Base-by-base conservation (phyloP, 2,113 vertebrate species). In the Kobus ellipsiprymnus region DNA sequence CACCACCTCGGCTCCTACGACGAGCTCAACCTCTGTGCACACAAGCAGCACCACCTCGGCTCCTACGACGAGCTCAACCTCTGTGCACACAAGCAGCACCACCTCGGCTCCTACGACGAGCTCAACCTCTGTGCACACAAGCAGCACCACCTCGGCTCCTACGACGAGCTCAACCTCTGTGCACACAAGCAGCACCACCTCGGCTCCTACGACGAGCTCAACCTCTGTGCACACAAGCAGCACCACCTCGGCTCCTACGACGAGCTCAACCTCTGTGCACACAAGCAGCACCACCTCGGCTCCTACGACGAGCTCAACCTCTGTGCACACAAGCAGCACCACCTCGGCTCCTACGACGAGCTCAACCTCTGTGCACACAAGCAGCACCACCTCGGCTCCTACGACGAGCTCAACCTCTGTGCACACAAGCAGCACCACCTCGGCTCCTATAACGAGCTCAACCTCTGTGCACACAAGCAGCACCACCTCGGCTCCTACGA, bases 391-490 rank as follows among this genome's bases (percentile, higher is more conserved):
- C 71, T 13, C 21, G 0, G 5, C 5, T 25, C 71, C 71, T 0
- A 77, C 36, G 3, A 25, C 36, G 0, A 48, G 48, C 11, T 2
- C 36, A 23, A 25, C 71, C 71, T 1, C 36, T 23, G 9, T 25
- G n/a, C 71, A 21, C 0, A 40, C 10, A 6, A 14, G 10, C 0
- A 0, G 11, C 5, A 3, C 5, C 0, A 0, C 10, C 71, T 40
- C 71, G 0, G 9, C 21, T 74, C 21, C 36, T 0, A 74, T 21
- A 13, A 25, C 21, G 0, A 12, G 36, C 0, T 0, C 36, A 23
- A 13, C 21, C 3, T 2, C 64, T 10, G 33, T 36, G 33, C 64
- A n/a, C 0, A 40, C 1, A 13, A 25, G 21, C 5, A 0, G 5
- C 5, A 0, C 36, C 3, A 1, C 2, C 71, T 6, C 21, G 0